Evolutionary conservation across 1,140 invertebrate species (phyloP), one percentile per base, ranked within the genome.

Genomic region (Trinorchestia longiramus): DNA sequence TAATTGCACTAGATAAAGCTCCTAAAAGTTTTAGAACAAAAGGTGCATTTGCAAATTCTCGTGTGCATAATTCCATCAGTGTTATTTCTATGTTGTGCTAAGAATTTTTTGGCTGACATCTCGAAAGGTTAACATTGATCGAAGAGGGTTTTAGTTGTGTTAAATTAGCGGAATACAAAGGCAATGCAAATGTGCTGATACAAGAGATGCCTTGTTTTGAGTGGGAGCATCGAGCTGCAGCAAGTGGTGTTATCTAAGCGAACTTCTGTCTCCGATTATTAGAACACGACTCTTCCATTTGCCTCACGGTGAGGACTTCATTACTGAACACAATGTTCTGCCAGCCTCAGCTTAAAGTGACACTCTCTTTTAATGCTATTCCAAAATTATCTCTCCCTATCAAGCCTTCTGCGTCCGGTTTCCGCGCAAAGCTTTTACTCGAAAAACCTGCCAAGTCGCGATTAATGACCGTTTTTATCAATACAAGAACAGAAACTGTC

Each of bases 291-390:
- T 77, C 62, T 77, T 77, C 62, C 62, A 77, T 77, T 77, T 77
- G 62, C 62, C 62, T 77, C 62, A 77, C 62, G 62, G 62, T 77
- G 62, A 77, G 62, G 62, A 77, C 62, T 77, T 77, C 62, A 77
- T 77, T 77, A 77, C 62, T 36, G 62, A 77, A 77, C 62, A 77
- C 62, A 77, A 77, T 11, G 62, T 77, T 77, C 62, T 77, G 62
- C 62, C 28, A 77, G 62, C 62, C 62, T 77, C 62, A 77, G 62
- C 62, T 36, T 28, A 15, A 1, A 77, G 62, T 77, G 62, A 77
- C 62, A 77, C 62, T 77, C 62, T 77, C 62, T 77, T 77, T 77
- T 77, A 77, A 77, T 77, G 62, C 62, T 77, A 77, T 77, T 77
- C 62, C 62, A 28, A 77, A 77, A 77, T 77, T 77, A 77, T 77